Evolutionary conservation across 2,113 vertebrate genomes (phyloP), one percentile per base, ranked within the genome.

Genomic region (Coryphaenoides rupestris): DNA sequence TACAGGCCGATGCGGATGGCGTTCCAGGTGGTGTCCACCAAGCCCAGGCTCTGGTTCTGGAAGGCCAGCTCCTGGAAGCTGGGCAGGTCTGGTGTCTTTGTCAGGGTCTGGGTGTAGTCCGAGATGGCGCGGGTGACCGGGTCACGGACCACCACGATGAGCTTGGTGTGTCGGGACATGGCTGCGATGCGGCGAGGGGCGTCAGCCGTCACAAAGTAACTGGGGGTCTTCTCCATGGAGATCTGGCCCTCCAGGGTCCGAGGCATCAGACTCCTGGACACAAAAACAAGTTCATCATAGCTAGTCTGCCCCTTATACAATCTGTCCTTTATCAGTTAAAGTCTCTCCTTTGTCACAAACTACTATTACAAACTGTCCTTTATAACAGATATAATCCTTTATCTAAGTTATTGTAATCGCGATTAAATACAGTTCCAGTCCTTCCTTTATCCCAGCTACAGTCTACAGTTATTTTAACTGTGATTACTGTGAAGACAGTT

Each of bases 1-100:
- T 98, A 98, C 82, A 98, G 89, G 65, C 95, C 95, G 0, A 98
- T 98, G 75, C 95, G 93, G 77, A 98, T 96, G 80, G 95, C 95
- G 0, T 92, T 97, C 95, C 95, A 98, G 1, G 94, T 93, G 1
- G 87, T 90, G 72, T 98, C 94, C 81, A 97, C 94, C 56, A 92
- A 76, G 33, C 95, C 95, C 73, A 93, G 87, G 62, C 86, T 95
- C 84, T 92, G 92, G 88, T 98, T 98, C 66, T 85, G 90, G 84
- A 98, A 98, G 55, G 94, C 92, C 22, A 98, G 87, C 19, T 92
- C 95, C 83, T 95, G 94, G 1, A 98, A 98, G 77, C 92, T 95
- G 0, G 95, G 94, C 72, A 96, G 91, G 74, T 94, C 94, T 0
- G 95, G 95, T n/a, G 93, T 93, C 83, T 98, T 98, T 76, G 86